Percentiles rank a stretch among this genome's conserved stretches.
These are phyloP conservation scores for Charanyca ferruginea DNA, from an alignment of 2,888 invertebrate genomes.

Conservation along the genomic window DNA sequence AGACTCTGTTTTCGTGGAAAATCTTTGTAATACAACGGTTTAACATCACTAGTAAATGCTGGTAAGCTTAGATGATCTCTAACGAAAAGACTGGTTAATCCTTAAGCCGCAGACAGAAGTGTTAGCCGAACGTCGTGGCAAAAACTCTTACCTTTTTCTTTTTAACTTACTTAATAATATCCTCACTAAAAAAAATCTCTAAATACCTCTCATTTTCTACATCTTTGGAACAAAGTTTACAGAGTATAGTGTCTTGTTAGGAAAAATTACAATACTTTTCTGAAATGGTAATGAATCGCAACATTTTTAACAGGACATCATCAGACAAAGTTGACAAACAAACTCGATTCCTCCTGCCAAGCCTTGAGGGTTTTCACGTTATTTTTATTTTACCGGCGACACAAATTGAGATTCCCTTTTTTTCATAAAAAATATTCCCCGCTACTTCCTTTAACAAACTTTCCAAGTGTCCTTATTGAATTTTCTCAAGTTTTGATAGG, in stretches of 20 bases:
- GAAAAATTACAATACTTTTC: slow-evolving; percentile 34
- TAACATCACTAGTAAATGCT: not conserved
- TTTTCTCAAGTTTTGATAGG: slow-evolving; percentile 91
- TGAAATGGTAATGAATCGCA: slow-evolving; percentile 61
- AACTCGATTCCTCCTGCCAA: slow-evolving; percentile 75
- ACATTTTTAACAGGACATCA: slow-evolving; percentile 69
- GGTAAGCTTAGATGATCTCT: not conserved
- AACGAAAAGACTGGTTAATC: no score
- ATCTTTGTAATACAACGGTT: not conserved
- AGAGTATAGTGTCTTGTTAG: slow-evolving; percentile 5
- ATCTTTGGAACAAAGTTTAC: slow-evolving; percentile 16
- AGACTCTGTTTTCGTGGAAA: not conserved
- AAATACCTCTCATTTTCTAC: not conserved
- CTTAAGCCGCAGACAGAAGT: not conserved
- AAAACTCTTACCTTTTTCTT: no score
- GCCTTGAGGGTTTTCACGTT: slow-evolving; percentile 73
- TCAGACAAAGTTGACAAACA: slow-evolving; percentile 75
- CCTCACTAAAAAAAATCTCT: not conserved
- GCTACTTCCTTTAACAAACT: slow-evolving; percentile 89
- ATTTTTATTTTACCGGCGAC: slow-evolving; percentile 85
- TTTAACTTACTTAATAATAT: no score
- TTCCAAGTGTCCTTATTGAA: slow-evolving; percentile 90
- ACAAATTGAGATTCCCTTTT: slow-evolving; percentile 85
- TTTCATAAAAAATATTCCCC: slow-evolving; percentile 86
- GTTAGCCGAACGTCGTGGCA: not conserved